Base-by-base conservation (phyloP, 2,797 vertebrate genomes). In the Lithobates pipiens region DNA sequence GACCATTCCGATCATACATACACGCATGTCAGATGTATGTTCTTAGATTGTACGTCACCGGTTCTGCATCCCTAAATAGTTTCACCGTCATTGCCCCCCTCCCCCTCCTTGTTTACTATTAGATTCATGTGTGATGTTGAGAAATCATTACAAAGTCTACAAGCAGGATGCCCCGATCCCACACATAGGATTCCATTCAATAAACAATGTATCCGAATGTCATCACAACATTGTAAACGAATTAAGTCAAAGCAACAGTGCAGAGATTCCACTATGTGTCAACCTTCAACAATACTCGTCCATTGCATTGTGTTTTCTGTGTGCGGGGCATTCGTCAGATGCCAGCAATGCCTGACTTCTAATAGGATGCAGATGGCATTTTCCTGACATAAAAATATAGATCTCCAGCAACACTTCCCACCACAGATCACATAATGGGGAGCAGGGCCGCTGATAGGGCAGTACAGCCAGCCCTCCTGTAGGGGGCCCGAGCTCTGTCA, bases 101-200 rank as follows among this genome's bases (percentile, higher is more conserved):
- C 36, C 36, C 36, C 32, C 32, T 36, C 34, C 61, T 34, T 34
- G 54, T 39, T 69, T 77, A 69, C 29, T 73, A 50, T 50, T 11
- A 73, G 27, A 63, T 3, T 29, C 74, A 81, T 29, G 67, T 82
- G 42, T 10, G 69, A 36, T 46, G 74, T 77, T 77, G 74, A 15
- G 68, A 73, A 78, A 82, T 46, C 42, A 63, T 86, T 82, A 42
- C 75, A 46, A 77, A 78, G 68, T 69, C 76, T 73, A 42, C 25
- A 11, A 25, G 78, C 21, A 54, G 68, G 67, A 79, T 29, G 39
- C 63, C 10, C 76, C 5, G 5, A 5, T 78, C 34, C 57, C 57
- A 61, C 76, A 74, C 72, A 72, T 5, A 50, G 39, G 50, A 71
- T 67, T 44, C 61, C 25, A 10, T 6, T 25, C n/a, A 36, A 1